Percentiles rank a stretch among this genome's conserved stretches.
phyloP scores from a whole-genome alignment of 2,797 vertebrate species.

The Sebastes miniatus region DNA sequence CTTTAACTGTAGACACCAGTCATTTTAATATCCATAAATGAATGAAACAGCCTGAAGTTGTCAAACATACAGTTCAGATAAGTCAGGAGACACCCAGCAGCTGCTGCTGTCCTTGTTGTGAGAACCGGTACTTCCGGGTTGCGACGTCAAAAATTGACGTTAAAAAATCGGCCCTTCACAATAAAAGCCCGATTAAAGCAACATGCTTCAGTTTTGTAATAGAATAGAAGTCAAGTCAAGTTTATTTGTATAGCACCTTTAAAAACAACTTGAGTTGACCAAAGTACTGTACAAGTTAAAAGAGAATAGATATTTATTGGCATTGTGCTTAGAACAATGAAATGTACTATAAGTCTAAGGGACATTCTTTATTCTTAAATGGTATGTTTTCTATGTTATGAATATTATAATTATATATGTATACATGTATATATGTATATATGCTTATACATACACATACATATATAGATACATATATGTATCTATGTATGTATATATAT shows the following conservation, averaged over 20 bases:
- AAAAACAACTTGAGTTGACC: no score
- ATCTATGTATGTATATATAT: accelerated
- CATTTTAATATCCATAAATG: not conserved
- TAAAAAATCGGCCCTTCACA: constrained; percentile 21
- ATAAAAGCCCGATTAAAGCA: constrained; percentile 45
- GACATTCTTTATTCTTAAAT: not conserved
- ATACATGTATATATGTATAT: no score
- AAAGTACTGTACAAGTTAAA: no score
- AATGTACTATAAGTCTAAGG: not conserved
- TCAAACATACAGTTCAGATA: not conserved
- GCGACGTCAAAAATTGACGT: not conserved
- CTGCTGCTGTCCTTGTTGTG: constrained; percentile 36
- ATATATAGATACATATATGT: no score
- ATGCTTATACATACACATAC: no score
- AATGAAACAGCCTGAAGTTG: accelerated
- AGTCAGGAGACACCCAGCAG: not conserved
- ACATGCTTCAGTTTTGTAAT: not conserved
- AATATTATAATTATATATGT: no score
- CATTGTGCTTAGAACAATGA: no score
- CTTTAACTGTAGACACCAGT: accelerated
- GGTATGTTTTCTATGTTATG: no score
- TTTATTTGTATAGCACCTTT: no score
- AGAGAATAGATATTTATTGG: accelerated
- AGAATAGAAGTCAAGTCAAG: no score
- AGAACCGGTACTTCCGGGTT: constrained; percentile 59